Conservation (phyloP, 2,113 vertebrate genomes). For the Sphaerodactylus townsendi region DNA sequence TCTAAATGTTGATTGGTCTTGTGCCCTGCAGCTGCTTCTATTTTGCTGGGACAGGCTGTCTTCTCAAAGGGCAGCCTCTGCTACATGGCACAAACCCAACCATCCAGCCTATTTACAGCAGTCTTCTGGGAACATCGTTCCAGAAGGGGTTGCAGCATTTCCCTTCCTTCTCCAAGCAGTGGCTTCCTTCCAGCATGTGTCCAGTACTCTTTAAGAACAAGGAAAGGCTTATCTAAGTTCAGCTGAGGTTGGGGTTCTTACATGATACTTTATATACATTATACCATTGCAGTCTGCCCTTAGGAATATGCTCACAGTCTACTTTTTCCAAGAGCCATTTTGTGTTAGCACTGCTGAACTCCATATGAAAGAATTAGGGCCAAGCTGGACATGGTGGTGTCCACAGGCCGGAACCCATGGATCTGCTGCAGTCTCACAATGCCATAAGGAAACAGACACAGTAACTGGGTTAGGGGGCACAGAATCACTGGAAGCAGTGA, state of each 20-base stretch:
- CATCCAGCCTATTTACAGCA: constrained; percentile 7
- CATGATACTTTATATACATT: background rate
- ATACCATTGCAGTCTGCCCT: too few species aligned
- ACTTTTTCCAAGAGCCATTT: too few species aligned
- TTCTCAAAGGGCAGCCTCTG: background rate
- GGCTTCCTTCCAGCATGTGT: background rate
- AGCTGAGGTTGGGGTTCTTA: background rate
- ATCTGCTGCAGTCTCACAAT: too few species aligned
- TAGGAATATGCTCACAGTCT: too few species aligned
- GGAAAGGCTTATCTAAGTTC: background rate
- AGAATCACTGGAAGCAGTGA: background rate
- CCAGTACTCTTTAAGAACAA: background rate
- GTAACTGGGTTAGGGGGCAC: background rate
- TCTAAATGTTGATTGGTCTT: background rate
- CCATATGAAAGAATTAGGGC: too few species aligned
- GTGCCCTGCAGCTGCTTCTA: background rate
- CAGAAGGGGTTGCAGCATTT: background rate
- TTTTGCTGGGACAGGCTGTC: background rate
- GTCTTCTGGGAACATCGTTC: constrained; percentile 15
- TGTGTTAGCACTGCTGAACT: too few species aligned
- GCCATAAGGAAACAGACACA: too few species aligned
- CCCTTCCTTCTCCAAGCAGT: background rate
- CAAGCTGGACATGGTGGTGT: too few species aligned
- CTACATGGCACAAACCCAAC: background rate
- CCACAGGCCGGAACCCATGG: too few species aligned